phyloP scores from a whole-genome alignment of 2,888 invertebrate genomes.

The Amiota communis region DNA sequence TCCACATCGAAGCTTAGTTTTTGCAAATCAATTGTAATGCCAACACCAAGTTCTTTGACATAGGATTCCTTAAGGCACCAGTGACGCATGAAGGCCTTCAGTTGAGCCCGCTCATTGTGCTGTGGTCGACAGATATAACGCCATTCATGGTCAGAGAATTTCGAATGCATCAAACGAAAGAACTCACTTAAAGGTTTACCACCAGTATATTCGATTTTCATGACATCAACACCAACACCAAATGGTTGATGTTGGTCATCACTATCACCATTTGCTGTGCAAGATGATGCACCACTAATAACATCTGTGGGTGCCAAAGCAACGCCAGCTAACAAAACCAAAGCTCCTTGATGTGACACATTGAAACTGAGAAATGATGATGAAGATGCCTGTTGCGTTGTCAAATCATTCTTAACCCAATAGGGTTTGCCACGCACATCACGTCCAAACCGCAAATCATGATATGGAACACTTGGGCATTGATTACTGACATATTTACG shows the following conservation, averaged over 20 bases:
- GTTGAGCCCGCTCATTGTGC: conserved; percentile 78
- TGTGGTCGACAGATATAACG: conserved; percentile 76
- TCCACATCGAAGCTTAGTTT: conserved; percentile 83
- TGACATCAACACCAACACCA: conserved; percentile 87
- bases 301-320: conserved; percentile 17
- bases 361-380: conserved; percentile 79
- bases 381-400: conserved; percentile 11
- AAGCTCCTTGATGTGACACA: conserved; percentile 93
- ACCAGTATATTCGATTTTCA: conserved; percentile 86
- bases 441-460: conserved; percentile 79
- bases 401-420: conserved; percentile 70
- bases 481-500: conserved; percentile 83
- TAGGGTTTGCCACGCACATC: conserved; percentile 83
- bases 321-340: conserved; percentile 86
- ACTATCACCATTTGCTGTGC: neutral
- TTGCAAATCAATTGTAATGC: conserved; percentile 84
- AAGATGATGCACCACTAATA: conserved; percentile 29
- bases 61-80: conserved; percentile 97
- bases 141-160: conserved; percentile 90
- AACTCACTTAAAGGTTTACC: conserved; percentile 84
- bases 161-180: conserved; percentile 89
- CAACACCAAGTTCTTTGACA: conserved; percentile 91
- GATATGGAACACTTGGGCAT: conserved; percentile 77
- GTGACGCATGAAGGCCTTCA: conserved; percentile 87
- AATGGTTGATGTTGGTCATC: conserved; percentile 34